phyloP scores from a whole-genome alignment of 1,140 invertebrate genomes.

The Leguminivora glycinivorella region DNA sequence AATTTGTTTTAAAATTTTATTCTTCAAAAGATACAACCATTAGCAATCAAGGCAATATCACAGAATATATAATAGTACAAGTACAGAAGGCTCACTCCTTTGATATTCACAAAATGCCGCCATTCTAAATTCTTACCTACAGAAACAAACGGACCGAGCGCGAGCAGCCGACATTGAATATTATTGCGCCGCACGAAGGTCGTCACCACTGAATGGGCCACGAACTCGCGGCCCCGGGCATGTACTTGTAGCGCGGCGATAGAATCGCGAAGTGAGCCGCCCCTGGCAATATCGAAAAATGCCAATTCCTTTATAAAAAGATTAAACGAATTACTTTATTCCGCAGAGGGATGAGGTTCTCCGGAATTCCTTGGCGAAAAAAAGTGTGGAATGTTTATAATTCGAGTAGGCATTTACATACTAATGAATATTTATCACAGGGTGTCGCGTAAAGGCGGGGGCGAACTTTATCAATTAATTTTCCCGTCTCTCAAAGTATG shows the following conservation, averaged over 20 bases:
- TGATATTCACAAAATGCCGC: too few relatives aligned
- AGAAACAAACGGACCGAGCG: too few relatives aligned
- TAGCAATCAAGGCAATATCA: background rate
- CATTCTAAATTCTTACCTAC: too few relatives aligned
- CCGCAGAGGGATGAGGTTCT: background rate
- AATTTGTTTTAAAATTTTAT: too few relatives aligned
- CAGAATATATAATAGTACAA: too few relatives aligned
- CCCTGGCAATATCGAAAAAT: slow-evolving; percentile 15
- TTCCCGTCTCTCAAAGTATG: slow-evolving; percentile 35
- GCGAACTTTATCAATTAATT: slow-evolving; percentile 54
- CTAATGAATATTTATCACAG: slow-evolving; percentile 50
- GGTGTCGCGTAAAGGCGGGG: slow-evolving; percentile 34
- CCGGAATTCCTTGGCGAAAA: slow-evolving; percentile 18
- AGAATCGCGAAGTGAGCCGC: too few relatives aligned
- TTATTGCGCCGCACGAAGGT: too few relatives aligned
- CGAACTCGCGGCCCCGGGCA: too few relatives aligned
- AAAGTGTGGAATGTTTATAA: slow-evolving; percentile 27
- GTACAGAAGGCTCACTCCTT: too few relatives aligned
- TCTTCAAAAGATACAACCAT: background rate
- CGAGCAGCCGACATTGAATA: too few relatives aligned
- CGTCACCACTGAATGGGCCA: too few relatives aligned
- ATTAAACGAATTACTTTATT: slow-evolving; percentile 21
- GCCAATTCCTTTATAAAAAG: slow-evolving; percentile 2
- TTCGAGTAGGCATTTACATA: slow-evolving; percentile 22
- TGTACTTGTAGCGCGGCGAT: too few relatives aligned